Evolutionary conservation across 2,797 vertebrate species (phyloP), one percentile per base, ranked within the genome.

Genomic region (Telmatherina bonti): DNA sequence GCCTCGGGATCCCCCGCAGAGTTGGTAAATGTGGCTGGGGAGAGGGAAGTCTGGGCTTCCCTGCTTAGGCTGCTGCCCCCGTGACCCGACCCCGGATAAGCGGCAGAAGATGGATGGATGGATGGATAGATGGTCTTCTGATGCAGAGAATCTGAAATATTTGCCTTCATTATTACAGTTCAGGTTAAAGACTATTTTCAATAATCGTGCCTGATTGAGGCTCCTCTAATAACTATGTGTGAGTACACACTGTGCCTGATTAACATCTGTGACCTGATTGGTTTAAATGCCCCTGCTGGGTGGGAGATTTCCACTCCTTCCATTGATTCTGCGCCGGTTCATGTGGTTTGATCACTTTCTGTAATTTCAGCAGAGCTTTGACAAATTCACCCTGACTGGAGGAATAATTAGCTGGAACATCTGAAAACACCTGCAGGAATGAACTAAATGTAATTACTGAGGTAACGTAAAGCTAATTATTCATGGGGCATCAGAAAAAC

Each of bases 121-220:
- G n/a, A n/a, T n/a, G n/a, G n/a, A n/a, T n/a, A n/a, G n/a, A n/a
- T n/a, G n/a, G 38, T n/a, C 27, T 18, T 26, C 49, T 29, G 49
- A 71, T 67, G 69, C 55, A 45, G 61, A 62, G 29, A 45, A 63
- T 54, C 45, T 36, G 35, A 54, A 54, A 61, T 51, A 60, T 70
- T 65, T 55, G 47, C 47, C 55, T 61, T 59, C 27, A 45, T 20
- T 35, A 49, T 36, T 57, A 35, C 33, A 20, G 33, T 59, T 55
- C 15, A 36, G 33, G 56, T 35, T 52, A 63, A 67, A 67, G 36
- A 27, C 30, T 49, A n/a, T 59, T 76, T 59, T 38, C 13, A 49
- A 22, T 36, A 53, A 65, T 29, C 2, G 26, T 20, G 9, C 6
- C 18, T 27, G 49, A 51, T 55, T 60, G 33, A 38, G 54, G 27